phyloP scores from a whole-genome alignment of 2,888 invertebrate genomes.

The Lepas anatifera region DNA sequence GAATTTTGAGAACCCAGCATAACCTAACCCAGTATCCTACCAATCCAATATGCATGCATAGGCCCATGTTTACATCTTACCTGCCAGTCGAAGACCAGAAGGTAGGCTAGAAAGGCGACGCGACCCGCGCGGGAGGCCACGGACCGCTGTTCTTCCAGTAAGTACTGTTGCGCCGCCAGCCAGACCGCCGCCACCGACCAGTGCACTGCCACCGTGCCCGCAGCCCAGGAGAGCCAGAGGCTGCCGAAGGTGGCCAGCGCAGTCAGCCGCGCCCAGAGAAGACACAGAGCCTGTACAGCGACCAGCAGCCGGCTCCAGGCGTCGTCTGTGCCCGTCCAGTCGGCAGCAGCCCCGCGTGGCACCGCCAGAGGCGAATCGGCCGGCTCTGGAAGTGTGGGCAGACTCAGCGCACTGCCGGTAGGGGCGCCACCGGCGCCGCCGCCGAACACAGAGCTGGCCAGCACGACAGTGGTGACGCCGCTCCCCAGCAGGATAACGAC shows the following conservation, averaged over 20 bases:
- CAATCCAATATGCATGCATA: too few relatives aligned
- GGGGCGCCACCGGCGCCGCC: conserved; percentile 18
- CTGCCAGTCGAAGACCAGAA: conserved; percentile 23
- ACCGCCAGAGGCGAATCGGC: conserved; percentile 18
- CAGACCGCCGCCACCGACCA: conserved; percentile 21
- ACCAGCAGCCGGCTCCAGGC: conserved; percentile 20
- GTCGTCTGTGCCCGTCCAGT: conserved; percentile 14
- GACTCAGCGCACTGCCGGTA: conserved; percentile 19
- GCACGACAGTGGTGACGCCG: conserved; percentile 19
- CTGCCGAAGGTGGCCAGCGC: conserved; percentile 22
- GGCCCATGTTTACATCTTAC: too few relatives aligned
- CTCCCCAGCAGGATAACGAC: conserved; percentile 20
- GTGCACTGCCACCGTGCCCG: conserved; percentile 18
- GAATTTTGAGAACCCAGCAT: too few relatives aligned
- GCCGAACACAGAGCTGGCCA: conserved; percentile 18
- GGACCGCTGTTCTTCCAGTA: background rate
- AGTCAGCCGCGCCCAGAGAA: conserved; percentile 22
- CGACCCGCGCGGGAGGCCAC: too few relatives aligned
- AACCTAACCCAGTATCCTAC: too few relatives aligned
- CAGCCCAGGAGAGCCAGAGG: conserved; percentile 19
- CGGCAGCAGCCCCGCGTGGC: conserved; percentile 11
- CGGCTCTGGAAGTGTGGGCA: conserved; percentile 21
- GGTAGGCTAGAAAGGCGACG: conserved; percentile 19
- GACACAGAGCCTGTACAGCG: conserved; percentile 21
- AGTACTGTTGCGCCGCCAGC: conserved; percentile 20